These are phyloP conservation scores for Orycteropus afer DNA, from an alignment of 2,113 vertebrate genomes.

Conservation along the genomic window DNA sequence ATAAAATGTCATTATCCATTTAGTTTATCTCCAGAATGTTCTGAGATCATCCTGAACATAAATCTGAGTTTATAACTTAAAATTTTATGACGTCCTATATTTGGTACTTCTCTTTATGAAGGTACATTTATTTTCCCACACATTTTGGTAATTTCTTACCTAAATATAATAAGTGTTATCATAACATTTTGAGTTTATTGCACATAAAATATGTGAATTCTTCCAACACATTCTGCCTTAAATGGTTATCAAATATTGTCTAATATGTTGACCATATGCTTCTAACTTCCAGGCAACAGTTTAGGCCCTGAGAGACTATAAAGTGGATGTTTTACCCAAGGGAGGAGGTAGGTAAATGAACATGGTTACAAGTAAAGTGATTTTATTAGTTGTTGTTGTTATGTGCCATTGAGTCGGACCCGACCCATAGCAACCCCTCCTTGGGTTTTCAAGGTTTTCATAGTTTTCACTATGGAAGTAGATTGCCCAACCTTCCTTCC, in stretches of 20 bases:
- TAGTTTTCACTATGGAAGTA: no score
- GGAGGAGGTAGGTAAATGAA: not conserved
- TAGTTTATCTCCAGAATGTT: not conserved
- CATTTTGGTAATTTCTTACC: constrained; percentile 11
- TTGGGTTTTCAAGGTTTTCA: no score
- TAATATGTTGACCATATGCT: not conserved
- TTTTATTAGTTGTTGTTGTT: no score
- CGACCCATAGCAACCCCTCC: no score
- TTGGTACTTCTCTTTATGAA: constrained; percentile 30
- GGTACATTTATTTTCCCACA: constrained; percentile 10
- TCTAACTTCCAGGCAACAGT: not conserved
- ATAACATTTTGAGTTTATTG: not conserved
- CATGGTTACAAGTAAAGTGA: not conserved
- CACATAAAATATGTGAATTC: constrained; percentile 3
- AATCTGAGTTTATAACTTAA: not conserved
- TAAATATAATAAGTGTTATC: constrained; percentile 13
- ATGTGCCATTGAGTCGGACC: no score
- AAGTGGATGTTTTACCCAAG: constrained; percentile 37
- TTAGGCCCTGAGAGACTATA: not conserved
- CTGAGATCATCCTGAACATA: not conserved
- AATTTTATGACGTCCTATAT: constrained; percentile 15
- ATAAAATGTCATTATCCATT: not conserved
- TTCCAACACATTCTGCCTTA: not conserved
- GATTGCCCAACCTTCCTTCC: no score
- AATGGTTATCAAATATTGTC: not conserved